Evolutionary conservation across 2,797 vertebrate species (phyloP).

Genomic region (Scleropages formosus): DNA sequence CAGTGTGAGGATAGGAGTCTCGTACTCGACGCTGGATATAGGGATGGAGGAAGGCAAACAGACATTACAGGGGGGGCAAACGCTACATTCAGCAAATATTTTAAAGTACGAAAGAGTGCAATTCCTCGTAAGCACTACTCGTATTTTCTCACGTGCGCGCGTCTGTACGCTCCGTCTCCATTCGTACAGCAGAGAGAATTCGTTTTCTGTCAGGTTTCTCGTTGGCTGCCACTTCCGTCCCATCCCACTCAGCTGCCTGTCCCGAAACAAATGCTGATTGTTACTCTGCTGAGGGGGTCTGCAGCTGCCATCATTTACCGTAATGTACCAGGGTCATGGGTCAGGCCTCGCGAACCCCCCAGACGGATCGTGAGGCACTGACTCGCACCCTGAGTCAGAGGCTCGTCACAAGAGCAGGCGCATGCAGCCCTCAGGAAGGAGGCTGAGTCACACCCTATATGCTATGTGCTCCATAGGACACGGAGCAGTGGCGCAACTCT

Average conservation of each 20-base stretch:
- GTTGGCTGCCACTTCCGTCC: too few relatives aligned
- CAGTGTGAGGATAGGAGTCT: too few relatives aligned
- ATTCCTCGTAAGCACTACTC: too few relatives aligned
- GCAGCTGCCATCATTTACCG: neutral
- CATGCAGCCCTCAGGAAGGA: neutral
- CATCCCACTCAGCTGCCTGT: too few relatives aligned
- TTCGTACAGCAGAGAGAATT: conserved; percentile 4
- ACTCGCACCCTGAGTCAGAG: neutral
- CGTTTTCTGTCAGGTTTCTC: too few relatives aligned
- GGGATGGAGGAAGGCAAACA: too few relatives aligned
- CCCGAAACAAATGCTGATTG: neutral
- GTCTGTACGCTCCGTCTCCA: neutral
- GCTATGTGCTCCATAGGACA: neutral
- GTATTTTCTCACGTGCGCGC: too few relatives aligned
- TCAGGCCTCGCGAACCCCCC: neutral
- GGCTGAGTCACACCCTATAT: neutral
- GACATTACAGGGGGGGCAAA: too few relatives aligned
- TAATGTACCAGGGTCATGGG: neutral
- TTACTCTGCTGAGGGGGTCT: neutral
- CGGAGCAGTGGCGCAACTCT: neutral
- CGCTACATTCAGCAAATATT: too few relatives aligned
- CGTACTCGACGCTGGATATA: too few relatives aligned
- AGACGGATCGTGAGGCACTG: neutral
- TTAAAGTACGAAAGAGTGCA: too few relatives aligned
- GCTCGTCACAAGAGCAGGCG: neutral